Evolutionary conservation across 2,797 vertebrate genomes (phyloP).

Genomic region (Cheirogaleus major): DNA sequence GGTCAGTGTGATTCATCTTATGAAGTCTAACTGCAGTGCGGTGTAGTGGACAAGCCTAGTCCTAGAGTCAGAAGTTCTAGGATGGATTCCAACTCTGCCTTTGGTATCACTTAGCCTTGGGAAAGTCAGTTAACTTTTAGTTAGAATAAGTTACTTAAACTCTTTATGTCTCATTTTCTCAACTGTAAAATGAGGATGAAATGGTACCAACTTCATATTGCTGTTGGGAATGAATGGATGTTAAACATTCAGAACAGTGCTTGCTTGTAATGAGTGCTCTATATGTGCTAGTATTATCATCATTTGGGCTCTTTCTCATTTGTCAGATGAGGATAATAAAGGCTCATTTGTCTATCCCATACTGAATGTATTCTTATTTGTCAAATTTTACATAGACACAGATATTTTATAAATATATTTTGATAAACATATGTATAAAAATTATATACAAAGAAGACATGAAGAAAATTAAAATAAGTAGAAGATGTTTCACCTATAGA

Average conservation of each 20-base stretch:
- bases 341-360: background rate
- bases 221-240: background rate
- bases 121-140: background rate
- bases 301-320: background rate
- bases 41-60: background rate
- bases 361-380: background rate
- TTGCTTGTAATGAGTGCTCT: background rate
- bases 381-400: background rate
- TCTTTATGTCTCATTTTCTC: background rate
- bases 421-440: background rate
- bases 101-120: background rate
- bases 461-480: background rate
- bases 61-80: background rate
- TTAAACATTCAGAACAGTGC: background rate
- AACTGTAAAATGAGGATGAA: background rate
- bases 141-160: background rate
- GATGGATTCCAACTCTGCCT: background rate
- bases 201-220: background rate
- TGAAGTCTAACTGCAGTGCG: background rate
- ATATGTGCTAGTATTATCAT: background rate
- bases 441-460: background rate
- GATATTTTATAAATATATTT: background rate
- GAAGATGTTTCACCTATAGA: background rate
- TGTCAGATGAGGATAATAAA: background rate
- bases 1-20: background rate